Percentiles rank a stretch among this genome's conserved stretches.
Evolutionary conservation across 2,888 invertebrate species (phyloP).

Genomic region (Mantis religiosa): DNA sequence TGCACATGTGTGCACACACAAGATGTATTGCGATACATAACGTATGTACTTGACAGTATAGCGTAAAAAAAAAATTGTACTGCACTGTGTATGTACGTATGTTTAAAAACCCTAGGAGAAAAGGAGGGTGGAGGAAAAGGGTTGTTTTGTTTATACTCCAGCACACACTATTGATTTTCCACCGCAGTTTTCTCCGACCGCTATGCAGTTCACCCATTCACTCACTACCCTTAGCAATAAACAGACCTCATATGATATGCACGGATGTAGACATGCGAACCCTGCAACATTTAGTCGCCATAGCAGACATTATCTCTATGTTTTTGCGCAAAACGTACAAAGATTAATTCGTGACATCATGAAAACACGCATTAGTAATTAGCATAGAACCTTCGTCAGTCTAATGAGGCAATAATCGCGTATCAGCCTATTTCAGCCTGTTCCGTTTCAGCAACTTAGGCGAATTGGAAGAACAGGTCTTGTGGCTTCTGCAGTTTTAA

Average conservation of each 20-base stretch:
- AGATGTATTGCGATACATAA: slow-evolving; percentile 17
- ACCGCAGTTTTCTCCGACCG: slow-evolving; percentile 5
- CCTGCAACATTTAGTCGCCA: background rate
- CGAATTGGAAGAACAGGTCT: too few relatives aligned
- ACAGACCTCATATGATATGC: background rate
- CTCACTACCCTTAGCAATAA: slow-evolving; percentile 8
- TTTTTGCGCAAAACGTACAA: background rate
- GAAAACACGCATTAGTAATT: background rate
- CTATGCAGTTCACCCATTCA: background rate
- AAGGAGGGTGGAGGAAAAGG: background rate
- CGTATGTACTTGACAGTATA: slow-evolving; percentile 13
- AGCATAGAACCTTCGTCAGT: background rate
- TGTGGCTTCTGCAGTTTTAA: too few relatives aligned
- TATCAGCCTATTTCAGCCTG: too few relatives aligned
- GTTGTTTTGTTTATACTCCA: slow-evolving; percentile 16
- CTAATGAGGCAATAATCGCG: background rate
- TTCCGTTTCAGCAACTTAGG: too few relatives aligned
- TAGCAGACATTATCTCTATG: background rate
- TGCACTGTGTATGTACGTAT: background rate
- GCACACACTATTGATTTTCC: slow-evolving; percentile 7
- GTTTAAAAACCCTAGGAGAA: background rate
- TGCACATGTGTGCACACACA: slow-evolving; percentile 19
- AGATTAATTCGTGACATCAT: background rate
- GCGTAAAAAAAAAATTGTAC: background rate
- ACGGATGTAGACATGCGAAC: background rate